Percentiles rank a stretch among this genome's conserved stretches.
Conservation (phyloP, 2,888 invertebrate species). For the Tetragonula carbonaria region DNA sequence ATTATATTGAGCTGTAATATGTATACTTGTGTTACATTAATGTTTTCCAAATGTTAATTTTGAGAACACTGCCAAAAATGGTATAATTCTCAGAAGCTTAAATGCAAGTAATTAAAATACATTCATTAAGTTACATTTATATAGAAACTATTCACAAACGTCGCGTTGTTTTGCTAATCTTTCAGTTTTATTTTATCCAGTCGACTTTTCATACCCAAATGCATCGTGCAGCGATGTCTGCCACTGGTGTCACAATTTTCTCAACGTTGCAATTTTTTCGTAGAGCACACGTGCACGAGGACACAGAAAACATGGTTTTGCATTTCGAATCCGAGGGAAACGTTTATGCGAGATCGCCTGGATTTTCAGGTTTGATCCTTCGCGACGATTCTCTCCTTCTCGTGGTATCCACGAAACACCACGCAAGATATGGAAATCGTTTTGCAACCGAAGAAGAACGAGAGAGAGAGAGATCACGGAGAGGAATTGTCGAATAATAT, state of each 20-base stretch:
- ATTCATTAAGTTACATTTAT: too few species aligned
- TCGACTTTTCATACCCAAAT: not conserved
- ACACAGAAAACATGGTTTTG: not conserved
- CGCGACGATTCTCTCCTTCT: constrained; percentile 1
- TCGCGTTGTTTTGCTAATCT: not conserved
- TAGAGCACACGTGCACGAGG: not conserved
- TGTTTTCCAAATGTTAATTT: too few species aligned
- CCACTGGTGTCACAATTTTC: not conserved
- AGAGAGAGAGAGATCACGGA: not conserved
- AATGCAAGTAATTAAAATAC: too few species aligned
- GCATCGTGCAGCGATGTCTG: not conserved
- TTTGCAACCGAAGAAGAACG: not conserved
- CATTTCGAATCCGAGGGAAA: constrained; percentile 10
- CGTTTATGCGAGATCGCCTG: constrained; percentile 19
- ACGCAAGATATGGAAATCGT: constrained; percentile 21
- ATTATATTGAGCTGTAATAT: too few species aligned
- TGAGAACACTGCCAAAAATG: too few species aligned
- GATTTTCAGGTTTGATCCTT: constrained; percentile 24
- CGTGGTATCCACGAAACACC: not conserved
- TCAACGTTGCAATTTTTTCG: not conserved
- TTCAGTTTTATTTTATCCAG: not conserved
- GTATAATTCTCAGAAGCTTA: too few species aligned
- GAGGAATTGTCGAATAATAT: constrained; percentile 20
- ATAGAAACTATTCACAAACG: too few species aligned
- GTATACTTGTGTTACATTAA: too few species aligned